phyloP scores from a whole-genome alignment of 1,140 invertebrate species.

The Limonius californicus region DNA sequence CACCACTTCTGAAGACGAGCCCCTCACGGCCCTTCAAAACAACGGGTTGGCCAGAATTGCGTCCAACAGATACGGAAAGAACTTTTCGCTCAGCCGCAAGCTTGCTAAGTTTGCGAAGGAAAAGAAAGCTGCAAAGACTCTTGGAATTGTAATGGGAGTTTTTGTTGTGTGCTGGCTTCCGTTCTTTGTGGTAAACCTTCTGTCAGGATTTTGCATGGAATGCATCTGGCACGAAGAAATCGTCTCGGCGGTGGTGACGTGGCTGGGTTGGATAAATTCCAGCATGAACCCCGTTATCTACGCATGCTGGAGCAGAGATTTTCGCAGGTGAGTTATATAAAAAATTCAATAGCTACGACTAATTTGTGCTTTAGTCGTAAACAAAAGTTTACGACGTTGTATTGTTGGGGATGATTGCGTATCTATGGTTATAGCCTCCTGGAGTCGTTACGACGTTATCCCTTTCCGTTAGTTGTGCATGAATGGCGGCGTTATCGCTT shows the following conservation, averaged over 20 bases:
- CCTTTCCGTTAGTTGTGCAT: too few species aligned
- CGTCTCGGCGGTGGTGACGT: constrained; percentile 90
- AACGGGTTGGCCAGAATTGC: constrained; percentile 65
- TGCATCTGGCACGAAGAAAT: constrained; percentile 87
- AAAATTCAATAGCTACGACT: not conserved
- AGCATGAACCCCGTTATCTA: constrained; percentile 98
- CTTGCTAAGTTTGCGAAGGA: constrained; percentile 91
- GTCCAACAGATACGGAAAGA: constrained; percentile 62
- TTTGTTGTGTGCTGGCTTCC: constrained; percentile 98
- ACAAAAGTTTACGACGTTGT: too few species aligned
- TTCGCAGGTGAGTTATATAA: constrained; percentile 71
- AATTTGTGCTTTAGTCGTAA: not conserved
- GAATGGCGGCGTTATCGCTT: too few species aligned
- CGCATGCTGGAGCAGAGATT: constrained; percentile 94
- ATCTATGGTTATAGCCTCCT: too few species aligned
- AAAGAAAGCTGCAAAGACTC: constrained; percentile 92
- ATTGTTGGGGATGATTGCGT: not conserved
- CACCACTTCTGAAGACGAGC: constrained; percentile 59
- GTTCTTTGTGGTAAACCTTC: constrained; percentile 94
- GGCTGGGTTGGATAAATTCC: constrained; percentile 99
- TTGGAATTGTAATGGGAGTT: constrained; percentile 96
- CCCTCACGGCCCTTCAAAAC: constrained; percentile 67
- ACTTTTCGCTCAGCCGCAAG: constrained; percentile 85
- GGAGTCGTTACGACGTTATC: too few species aligned
- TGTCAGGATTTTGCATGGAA: constrained; percentile 84